Evolutionary conservation across 2,888 invertebrate species (phyloP).

Genomic region (Dasysyrphus tricinctus): DNA sequence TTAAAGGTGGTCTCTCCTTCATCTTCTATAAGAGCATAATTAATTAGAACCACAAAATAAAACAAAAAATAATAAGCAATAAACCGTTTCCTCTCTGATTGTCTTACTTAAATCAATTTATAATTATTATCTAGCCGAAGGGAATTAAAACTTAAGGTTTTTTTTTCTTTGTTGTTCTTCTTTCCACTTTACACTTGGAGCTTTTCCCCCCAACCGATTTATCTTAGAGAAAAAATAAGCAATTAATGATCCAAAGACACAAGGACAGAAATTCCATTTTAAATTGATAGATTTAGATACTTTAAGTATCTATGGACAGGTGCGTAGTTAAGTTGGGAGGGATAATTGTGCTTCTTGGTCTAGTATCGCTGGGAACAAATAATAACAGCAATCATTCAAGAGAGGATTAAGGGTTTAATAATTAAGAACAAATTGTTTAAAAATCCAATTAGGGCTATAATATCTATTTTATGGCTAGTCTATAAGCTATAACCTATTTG

Average conservation of each 20-base stretch:
- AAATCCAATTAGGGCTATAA: not conserved
- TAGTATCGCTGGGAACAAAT: not conserved
- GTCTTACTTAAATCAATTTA: slow-evolving; percentile 29
- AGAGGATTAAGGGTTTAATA: too few relatives aligned
- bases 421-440: too few relatives aligned
- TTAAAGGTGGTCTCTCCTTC: slow-evolving; percentile 42
- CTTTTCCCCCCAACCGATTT: slow-evolving; percentile 11
- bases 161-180: slow-evolving; percentile 1
- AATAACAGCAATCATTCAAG: too few relatives aligned
- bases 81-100: slow-evolving; percentile 36
- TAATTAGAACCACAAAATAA: slow-evolving; percentile 55
- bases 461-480: too few relatives aligned
- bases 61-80: slow-evolving; percentile 12
- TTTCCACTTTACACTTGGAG: slow-evolving; percentile 5
- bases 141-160: not conserved
- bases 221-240: slow-evolving; percentile 43
- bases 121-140: slow-evolving; percentile 29
- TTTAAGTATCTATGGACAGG: not conserved
- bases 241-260: slow-evolving; percentile 49
- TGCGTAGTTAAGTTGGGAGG: not conserved
- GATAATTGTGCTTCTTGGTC: not conserved
- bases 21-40: slow-evolving; percentile 31
- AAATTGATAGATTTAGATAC: slow-evolving; percentile 35
- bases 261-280: slow-evolving; percentile 37
- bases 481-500: too few relatives aligned